Base-by-base conservation (phyloP, 2,113 vertebrate species). In the Corythaixoides concolor region DNA sequence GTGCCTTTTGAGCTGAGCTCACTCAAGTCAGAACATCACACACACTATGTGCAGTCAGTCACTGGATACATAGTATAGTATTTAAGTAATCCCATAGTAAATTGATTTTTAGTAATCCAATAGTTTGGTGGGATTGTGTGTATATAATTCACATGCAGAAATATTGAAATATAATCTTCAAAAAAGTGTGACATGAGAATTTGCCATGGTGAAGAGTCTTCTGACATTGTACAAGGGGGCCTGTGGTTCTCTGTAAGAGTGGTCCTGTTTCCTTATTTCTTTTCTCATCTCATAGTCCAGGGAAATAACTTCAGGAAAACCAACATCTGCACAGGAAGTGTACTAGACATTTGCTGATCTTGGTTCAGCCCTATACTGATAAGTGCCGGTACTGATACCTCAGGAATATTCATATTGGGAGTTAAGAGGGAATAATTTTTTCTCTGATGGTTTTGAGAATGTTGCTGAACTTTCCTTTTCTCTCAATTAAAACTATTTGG, bases 1-100 rank as follows among this genome's bases (percentile, higher is more conserved):
- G 97, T 98, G 97, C 93, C 91, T 97, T 96, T 90, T 97, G 95
- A 95, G 95, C 73, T 91, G 96, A 97, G 91, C 75, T 91, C 81
- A 91, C 88, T 89, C 92, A 63, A 92, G 91, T 94, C 92, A 97
- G 94, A 93, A 80, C 85, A 93, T 92, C 94, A 94, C 88, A 85
- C 85, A 77, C 89, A 88, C 89, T 91, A 68, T 82, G 52, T 82
- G 62, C 88, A 92, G 85, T 96, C 96, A 96, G 97, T 98, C 88
- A 93, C 91, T 84, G 93, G 93, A 77, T 95, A 87, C 47, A 12
- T 88, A 94, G 70, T 45, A 75, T 49, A 22, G 70, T 94, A 85
- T 89, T 90, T 81, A 41, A 93, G 70, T 81, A 96, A 81, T 94
- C 88, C 89, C 88, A 69, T 53, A 88, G 86, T 75, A 93, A 88